Evolutionary conservation across 2,888 invertebrate genomes (phyloP), one percentile per base, ranked within the genome.

Genomic region (Leucania comma): DNA sequence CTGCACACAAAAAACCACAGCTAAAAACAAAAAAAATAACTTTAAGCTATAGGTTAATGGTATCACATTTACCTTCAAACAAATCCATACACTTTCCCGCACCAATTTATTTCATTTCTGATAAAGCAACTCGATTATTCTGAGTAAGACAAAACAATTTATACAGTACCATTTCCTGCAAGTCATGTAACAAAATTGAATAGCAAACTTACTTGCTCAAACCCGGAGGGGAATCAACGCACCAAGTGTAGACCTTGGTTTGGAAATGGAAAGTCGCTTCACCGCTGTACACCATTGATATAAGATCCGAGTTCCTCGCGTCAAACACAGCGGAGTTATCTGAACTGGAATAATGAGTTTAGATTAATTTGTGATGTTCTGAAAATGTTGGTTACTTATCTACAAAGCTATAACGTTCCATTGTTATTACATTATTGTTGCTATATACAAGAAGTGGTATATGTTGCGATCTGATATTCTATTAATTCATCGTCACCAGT

Each of bases 201-300:
- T 56, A 14, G 22, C 26, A 56, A 71, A 70, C 86, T 86, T 84
- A 93, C 94, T 85, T 91, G 71, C 87, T 92, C 2, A 87, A 78
- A 0, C 73, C 85, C 20, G 79, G 66, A 0, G 73, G 69, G 3
- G 84, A 77, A n/a, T 90, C 88, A 42, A 82, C 77, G 71, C 95
- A 95, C 91, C 92, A 92, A 4, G 93, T 91, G 1, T 85, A 83
- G 0, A 93, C 75, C 24, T 86, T 87, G 0, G 92, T 88, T 79
- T 92, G 93, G 67, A 93, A 93, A 69, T 94, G 93, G 50, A 93
- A 91, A 0, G 90, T 90, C 0, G 92, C 92, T 54, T 93, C 91
- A 2, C 95, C 95, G 26, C 86, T 93, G 78, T 92, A 80, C 0
- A 89, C 86, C 87, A 95, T 89, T 0, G 88, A 83, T 59, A 95